Percentiles rank a stretch among this genome's conserved stretches.
phyloP scores from a whole-genome alignment of 2,888 invertebrate genomes.

The Anoplius nigerrimus region DNA sequence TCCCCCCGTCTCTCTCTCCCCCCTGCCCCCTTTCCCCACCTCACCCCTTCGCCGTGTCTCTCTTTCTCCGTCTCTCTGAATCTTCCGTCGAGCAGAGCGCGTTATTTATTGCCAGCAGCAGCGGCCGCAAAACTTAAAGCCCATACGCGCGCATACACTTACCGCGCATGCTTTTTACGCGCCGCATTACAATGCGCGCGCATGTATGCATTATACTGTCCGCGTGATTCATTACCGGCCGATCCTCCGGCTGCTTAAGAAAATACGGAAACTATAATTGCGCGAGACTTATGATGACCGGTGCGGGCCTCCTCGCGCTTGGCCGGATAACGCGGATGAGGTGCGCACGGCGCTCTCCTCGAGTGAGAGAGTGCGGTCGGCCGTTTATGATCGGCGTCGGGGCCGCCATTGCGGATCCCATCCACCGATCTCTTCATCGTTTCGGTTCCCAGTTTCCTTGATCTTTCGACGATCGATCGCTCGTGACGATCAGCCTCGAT shows the following conservation, averaged over 20 bases:
- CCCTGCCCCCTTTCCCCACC: conserved; percentile 18
- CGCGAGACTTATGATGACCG: conserved; percentile 68
- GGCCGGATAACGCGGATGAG: conserved; percentile 21
- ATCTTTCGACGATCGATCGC: conserved; percentile 46
- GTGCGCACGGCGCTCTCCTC: conserved; percentile 7
- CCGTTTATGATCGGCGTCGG: conserved; percentile 48
- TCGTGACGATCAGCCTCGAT: conserved; percentile 33
- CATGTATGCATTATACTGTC: conserved; percentile 62
- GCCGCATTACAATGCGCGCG: conserved; percentile 61
- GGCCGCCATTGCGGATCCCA: conserved; percentile 42
- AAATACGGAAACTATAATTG: conserved; percentile 72
- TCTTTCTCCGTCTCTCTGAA: conserved; percentile 30
- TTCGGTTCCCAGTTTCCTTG: conserved; percentile 31
- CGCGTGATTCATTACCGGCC: conserved; percentile 69
- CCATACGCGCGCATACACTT: conserved; percentile 48
- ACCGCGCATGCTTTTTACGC: conserved; percentile 56
- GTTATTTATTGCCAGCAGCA: conserved; percentile 66
- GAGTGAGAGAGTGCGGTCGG: conserved; percentile 11
- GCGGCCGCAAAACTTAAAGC: conserved; percentile 57
- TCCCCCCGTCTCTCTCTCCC: neutral
- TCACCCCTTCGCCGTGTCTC: conserved; percentile 21
- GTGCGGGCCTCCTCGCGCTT: conserved; percentile 11
- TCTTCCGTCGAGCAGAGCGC: conserved; percentile 44
- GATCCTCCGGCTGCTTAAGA: conserved; percentile 63
- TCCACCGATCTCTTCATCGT: conserved; percentile 53